Base-by-base conservation (phyloP, 2,113 vertebrate genomes). In the Uria aalge region DNA sequence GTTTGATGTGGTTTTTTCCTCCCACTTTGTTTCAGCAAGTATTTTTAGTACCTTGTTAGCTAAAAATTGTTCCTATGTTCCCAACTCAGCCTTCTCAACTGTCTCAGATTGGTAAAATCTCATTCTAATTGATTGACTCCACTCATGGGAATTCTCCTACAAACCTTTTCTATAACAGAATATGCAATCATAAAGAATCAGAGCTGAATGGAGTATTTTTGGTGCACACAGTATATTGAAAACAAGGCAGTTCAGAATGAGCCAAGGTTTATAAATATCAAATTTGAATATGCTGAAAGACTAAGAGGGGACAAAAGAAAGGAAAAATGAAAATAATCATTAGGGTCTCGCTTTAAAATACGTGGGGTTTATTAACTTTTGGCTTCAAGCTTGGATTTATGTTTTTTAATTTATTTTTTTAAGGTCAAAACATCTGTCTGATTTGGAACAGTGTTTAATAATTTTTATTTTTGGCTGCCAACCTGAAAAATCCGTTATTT, bases 1-100 rank as follows among this genome's bases (percentile, higher is more conserved):
- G 3, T 5, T 50, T 26, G 11, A 3, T 60, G 13, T 0, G 0
- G 0, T n/a, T 43, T 72, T 59, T 36, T 20, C 3, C 6, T 38
- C 20, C 13, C 6, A 30, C 1, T 29, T 71, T 41, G 2, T 47
- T 94, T 93, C 20, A 43, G 5, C 2, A 20, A 34, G 21, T 84
- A 43, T 4, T n/a, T 57, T 38, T 24, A 48, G 8, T 69, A 64
- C 4, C 71, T 81, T 43, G 1, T 22, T 38, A 53, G 19, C 12
- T 88, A 74, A 67, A 74, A 60, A 16, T 24, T 50, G 0, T 43
- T 67, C n/a, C 12, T 27, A 13, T 8, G 9, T 75, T 85, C 52
- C 52, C 24, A 50, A 24, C 8, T 34, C 29, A 69, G 30, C 6
- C 4, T 34, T 85, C 36, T 68, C 53, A 77, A 60, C n/a, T 55